Evolutionary conservation across 2,113 vertebrate species (phyloP).

Genomic region (Aptenodytes forsteri): DNA sequence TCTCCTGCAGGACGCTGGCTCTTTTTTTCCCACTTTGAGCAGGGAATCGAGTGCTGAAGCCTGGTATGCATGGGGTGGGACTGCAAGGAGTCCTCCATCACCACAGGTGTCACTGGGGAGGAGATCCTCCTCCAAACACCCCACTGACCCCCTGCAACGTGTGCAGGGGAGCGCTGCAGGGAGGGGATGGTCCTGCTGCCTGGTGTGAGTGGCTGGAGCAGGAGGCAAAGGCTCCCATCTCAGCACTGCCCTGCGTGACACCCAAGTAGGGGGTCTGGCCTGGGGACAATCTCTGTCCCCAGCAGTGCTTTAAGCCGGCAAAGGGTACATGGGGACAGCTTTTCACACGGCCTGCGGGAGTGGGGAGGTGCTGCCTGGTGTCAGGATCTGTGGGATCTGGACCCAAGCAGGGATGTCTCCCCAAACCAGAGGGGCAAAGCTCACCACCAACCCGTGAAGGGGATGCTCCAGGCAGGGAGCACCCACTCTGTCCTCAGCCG

Average conservation of each 20-base stretch:
- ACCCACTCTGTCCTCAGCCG: rapidly evolving
- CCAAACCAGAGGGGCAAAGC: not conserved
- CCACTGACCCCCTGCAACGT: rapidly evolving
- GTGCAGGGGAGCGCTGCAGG: not conserved
- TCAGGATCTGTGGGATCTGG: rapidly evolving
- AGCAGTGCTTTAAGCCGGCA: not conserved
- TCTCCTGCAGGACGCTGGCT: not conserved
- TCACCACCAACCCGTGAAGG: rapidly evolving
- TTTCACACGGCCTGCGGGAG: not conserved
- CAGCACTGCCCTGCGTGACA: not conserved
- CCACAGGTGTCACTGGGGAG: not conserved
- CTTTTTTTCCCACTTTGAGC: too few species aligned
- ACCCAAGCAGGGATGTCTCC: not conserved
- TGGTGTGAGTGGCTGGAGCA: rapidly evolving
- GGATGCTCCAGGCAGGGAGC: not conserved
- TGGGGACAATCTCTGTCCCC: not conserved
- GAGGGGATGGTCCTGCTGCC: not conserved
- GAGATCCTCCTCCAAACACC: rapidly evolving
- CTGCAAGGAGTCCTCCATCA: not conserved
- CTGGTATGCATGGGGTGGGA: rapidly evolving
- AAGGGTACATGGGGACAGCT: not conserved
- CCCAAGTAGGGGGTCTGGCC: not conserved
- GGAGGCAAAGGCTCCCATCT: not conserved
- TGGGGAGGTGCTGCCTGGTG: not conserved
- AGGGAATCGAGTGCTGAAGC: not conserved